phyloP scores from a whole-genome alignment of 2,888 invertebrate genomes.

The Liopterus haemorrhoidalis region DNA sequence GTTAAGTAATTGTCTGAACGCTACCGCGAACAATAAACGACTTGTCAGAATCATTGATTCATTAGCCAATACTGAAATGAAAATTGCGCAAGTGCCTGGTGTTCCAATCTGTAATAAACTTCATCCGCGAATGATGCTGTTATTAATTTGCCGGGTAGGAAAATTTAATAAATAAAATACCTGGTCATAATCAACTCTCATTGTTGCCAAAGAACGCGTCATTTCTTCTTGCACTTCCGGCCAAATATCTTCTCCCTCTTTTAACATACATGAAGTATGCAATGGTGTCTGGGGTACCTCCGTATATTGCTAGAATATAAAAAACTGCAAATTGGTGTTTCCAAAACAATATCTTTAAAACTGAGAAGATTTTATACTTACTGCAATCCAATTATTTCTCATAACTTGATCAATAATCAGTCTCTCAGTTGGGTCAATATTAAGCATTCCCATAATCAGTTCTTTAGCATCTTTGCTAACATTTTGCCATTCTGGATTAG shows the following conservation, averaged over 20 bases:
- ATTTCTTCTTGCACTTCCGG: conserved; percentile 98
- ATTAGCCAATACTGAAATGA: no score
- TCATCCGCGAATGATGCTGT: no score
- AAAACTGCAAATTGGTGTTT: no score
- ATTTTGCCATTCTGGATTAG: conserved; percentile 90
- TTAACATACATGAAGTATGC: conserved; percentile 80
- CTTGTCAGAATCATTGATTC: no score
- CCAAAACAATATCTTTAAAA: conserved; percentile 4
- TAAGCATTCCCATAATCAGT: conserved; percentile 88
- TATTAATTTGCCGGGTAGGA: no score
- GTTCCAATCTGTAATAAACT: no score
- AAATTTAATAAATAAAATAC: conserved; percentile 45
- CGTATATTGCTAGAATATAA: conserved; percentile 53
- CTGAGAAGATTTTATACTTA: conserved; percentile 45
- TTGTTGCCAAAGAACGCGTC: conserved; percentile 94
- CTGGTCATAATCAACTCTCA: conserved; percentile 97
- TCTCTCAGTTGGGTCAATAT: conserved; percentile 87
- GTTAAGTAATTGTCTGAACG: no score
- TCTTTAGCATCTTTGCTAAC: conserved; percentile 94
- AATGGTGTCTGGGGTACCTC: conserved; percentile 93
- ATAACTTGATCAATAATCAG: conserved; percentile 87
- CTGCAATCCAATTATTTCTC: conserved; percentile 80
- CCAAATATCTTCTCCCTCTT: conserved; percentile 91
- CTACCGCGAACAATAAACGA: no score
- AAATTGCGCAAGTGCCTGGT: no score